phyloP scores from a whole-genome alignment of 2,113 vertebrate species.

The Salvator merianae region DNA sequence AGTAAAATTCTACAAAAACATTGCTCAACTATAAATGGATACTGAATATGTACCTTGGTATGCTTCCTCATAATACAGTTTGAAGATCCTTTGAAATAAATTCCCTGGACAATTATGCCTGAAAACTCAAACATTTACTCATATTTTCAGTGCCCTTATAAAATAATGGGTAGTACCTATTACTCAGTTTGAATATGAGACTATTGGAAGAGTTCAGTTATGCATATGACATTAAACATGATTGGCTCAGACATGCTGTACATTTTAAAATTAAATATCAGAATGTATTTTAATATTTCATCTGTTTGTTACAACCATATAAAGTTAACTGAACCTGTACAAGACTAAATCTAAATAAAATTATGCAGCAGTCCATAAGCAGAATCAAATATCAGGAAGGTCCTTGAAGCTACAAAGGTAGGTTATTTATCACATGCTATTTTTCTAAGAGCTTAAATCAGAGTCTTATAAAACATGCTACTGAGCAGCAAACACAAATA shows the following conservation, averaged over 20 bases:
- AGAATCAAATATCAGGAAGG: background rate
- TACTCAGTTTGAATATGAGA: background rate
- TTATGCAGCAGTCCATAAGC: background rate
- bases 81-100: conserved; percentile 1
- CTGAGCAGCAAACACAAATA: background rate
- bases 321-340: too few species aligned
- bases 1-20: background rate
- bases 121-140: conserved; percentile 6
- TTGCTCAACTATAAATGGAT: background rate
- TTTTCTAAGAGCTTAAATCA: background rate
- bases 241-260: background rate
- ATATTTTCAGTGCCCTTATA: background rate
- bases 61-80: conserved; percentile 2
- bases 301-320: background rate
- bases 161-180: background rate
- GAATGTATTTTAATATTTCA: background rate
- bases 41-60: background rate
- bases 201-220: background rate
- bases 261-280: conserved; percentile 10
- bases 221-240: background rate
- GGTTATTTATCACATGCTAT: background rate
- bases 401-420: background rate
- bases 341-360: background rate
- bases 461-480: background rate
- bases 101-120: background rate